Percentiles rank a stretch among this genome's conserved stretches.
These are phyloP conservation scores for Coelogynopora nodosa DNA, from an alignment of 2,888 invertebrate species.

Conservation along the genomic window DNA sequence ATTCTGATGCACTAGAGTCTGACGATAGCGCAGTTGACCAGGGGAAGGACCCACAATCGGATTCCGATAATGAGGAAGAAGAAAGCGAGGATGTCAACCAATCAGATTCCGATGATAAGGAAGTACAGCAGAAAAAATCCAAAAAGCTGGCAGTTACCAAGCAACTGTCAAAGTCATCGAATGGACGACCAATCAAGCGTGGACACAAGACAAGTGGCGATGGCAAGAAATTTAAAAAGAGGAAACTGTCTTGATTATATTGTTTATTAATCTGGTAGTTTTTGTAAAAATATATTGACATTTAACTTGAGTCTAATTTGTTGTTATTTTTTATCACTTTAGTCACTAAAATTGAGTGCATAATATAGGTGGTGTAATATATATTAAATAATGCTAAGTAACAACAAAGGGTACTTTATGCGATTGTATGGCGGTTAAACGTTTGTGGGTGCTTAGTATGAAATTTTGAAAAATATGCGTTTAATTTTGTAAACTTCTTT, in stretches of 20 bases:
- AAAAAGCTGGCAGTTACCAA: not conserved
- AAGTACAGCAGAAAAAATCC: not conserved
- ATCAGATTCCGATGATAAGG: not conserved
- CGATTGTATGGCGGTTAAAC: too few relatives aligned
- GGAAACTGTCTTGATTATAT: not conserved
- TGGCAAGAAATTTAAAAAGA: not conserved
- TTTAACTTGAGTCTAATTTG: not conserved
- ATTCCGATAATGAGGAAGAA: not conserved
- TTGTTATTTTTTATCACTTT: too few relatives aligned
- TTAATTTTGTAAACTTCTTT: too few relatives aligned
- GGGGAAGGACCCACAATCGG: not conserved
- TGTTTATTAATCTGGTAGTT: not conserved
- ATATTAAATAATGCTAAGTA: too few relatives aligned
- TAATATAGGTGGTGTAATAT: too few relatives aligned
- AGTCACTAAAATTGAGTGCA: too few relatives aligned
- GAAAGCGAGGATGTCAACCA: not conserved
- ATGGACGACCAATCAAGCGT: not conserved
- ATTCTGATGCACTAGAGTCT: not conserved
- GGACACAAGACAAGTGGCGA: not conserved
- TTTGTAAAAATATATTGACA: not conserved
- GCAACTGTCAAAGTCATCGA: not conserved
- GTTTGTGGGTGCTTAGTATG: too few relatives aligned
- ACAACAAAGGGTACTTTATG: too few relatives aligned
- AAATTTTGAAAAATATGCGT: too few relatives aligned
- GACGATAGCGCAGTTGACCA: not conserved